Evolutionary conservation across 2,888 invertebrate genomes (phyloP), one percentile per base, ranked within the genome.

Genomic region (Napeogenes sylphis): DNA sequence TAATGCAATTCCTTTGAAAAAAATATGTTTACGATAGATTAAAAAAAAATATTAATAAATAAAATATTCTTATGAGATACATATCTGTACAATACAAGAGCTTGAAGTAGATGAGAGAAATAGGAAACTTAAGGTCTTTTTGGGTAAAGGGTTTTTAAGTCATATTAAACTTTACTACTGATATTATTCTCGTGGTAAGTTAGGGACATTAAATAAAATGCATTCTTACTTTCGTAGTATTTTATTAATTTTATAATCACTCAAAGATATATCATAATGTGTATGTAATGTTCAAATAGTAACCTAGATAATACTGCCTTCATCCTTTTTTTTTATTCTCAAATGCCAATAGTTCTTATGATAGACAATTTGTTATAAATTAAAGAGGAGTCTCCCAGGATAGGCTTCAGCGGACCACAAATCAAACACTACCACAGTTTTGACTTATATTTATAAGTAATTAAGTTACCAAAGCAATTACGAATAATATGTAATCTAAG

Each of bases 381-480:
- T 38, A 6, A 38, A 6, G 2, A 42, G 10, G 42, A 3, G 3
- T 42, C 10, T 42, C 59, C 53, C 59, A 64, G 61, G 62, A 62
- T 62, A 59, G 56, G 59, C 60, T 58, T 60, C 55, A 51, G 58
- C 58, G 64, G 68, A 66, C 66, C 68, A 68, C 56, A 57, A 35
- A 42, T 38, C 13, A 64, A 61, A 63, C 35, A 54, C 32, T 51
- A 58, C 32, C 62, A 21, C 21, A 21, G 14, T 57, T 55, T 58
- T 61, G 30, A 51, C 10, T 12, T 65, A 67, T 58, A 60, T 57
- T 47, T 45, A 47, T 63, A 62, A 63, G 63, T 68, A 66, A 62
- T 58, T 77, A 85, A 89, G 90, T 90, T 90, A 90, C 90, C 90
- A 90, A 90, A 90, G 90, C 88, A 85, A 87, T 87, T 81, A 82